Conservation (phyloP, 2,888 invertebrate species). For the Athalia circularis region DNA sequence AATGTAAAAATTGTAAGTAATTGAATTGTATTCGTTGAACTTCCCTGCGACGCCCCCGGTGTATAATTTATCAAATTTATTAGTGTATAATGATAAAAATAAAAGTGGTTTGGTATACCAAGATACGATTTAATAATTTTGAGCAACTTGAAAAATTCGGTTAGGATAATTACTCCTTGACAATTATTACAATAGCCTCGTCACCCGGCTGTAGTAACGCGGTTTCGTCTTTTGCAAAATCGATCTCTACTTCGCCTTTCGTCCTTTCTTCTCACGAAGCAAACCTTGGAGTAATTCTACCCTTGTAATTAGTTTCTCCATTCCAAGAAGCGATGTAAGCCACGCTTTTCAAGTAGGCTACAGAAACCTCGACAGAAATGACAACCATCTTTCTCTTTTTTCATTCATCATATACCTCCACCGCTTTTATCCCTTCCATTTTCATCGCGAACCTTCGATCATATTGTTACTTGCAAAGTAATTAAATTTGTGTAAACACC, state of each 20-base stretch:
- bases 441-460: not conserved
- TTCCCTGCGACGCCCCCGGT: not conserved
- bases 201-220: not conserved
- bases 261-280: not conserved
- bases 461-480: constrained; percentile 15
- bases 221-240: not conserved
- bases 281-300: not conserved
- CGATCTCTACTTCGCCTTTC: not conserved
- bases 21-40: not conserved
- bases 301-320: constrained; percentile 27
- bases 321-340: not conserved
- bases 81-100: no score
- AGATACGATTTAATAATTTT: no score
- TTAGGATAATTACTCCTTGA: no score
- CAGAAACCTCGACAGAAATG: not conserved
- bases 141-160: no score
- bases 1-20: no score
- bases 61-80: no score
- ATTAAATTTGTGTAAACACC: constrained; percentile 33
- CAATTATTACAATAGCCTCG: not conserved
- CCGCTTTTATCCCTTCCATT: no score
- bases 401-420: no score
- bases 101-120: no score
- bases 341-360: not conserved
- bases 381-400: no score